These are phyloP conservation scores for Catharus bicknelli DNA, from an alignment of 2,113 vertebrate species.

Conservation along the genomic window DNA sequence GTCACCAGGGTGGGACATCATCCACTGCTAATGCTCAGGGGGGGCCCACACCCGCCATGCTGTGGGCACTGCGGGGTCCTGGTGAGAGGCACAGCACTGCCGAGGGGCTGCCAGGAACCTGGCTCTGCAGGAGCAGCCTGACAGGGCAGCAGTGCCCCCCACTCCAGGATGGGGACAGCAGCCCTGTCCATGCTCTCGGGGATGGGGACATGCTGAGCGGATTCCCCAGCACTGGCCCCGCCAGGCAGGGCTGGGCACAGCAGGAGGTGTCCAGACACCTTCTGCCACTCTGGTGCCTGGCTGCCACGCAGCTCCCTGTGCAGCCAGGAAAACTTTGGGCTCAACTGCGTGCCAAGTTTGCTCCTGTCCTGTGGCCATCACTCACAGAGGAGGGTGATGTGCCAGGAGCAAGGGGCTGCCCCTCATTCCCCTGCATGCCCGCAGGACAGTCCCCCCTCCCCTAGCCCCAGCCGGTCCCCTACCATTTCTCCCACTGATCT, in stretches of 20 bases:
- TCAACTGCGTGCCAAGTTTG: neutral
- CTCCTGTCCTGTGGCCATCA: neutral
- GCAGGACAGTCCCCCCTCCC: neutral
- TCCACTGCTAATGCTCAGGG: neutral
- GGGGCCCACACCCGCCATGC: neutral
- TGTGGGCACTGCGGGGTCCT: accelerated
- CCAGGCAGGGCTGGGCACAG: accelerated
- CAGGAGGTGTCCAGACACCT: neutral
- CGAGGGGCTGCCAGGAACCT: neutral
- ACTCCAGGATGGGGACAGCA: accelerated
- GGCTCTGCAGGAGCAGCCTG: neutral
- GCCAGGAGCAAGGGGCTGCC: neutral
- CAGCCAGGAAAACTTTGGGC: slow-evolving; percentile 19
- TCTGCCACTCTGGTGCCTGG: accelerated
- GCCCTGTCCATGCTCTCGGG: accelerated
- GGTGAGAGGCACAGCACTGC: accelerated
- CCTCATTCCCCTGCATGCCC: neutral
- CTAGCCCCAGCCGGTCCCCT: slow-evolving; percentile 54
- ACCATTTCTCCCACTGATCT: slow-evolving; percentile 99
- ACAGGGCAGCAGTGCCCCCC: neutral
- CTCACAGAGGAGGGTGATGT: neutral
- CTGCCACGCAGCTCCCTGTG: neutral
- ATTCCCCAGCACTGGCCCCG: neutral
- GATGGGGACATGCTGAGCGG: neutral
- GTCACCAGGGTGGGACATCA: neutral